Conservation (phyloP, 2,113 vertebrate genomes). For the Narcine bancroftii region DNA sequence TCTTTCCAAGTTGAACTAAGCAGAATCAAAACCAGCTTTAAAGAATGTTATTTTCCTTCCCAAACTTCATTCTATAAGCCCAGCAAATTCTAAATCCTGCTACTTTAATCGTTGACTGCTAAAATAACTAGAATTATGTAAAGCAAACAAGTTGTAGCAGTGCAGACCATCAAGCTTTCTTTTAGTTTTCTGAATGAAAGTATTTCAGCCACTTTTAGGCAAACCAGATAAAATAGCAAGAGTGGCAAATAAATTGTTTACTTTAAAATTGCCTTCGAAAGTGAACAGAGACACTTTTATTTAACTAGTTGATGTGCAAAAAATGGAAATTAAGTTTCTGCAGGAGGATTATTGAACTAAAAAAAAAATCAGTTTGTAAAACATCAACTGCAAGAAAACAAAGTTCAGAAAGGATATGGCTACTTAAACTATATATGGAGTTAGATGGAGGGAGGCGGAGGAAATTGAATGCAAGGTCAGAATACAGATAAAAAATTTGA, state of each 20-base stretch:
- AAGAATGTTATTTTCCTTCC: background rate
- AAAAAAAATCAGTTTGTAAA: background rate
- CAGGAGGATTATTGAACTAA: background rate
- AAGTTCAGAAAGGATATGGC: background rate
- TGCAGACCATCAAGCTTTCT: too few relatives aligned
- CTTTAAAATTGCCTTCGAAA: background rate
- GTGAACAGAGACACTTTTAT: background rate
- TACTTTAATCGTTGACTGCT: too few relatives aligned
- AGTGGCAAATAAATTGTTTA: background rate
- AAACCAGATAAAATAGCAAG: background rate
- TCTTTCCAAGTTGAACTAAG: background rate
- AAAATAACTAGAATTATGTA: background rate
- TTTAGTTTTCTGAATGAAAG: background rate
- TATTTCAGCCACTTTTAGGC: background rate
- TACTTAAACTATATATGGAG: background rate
- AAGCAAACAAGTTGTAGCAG: too few relatives aligned
- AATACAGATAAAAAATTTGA: background rate
- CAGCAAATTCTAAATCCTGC: background rate
- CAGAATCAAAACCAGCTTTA: background rate
- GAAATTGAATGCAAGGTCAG: background rate
- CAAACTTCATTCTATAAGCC: background rate
- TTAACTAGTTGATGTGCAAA: background rate
- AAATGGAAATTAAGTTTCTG: background rate
- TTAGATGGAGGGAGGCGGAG: background rate
- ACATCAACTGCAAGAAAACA: background rate